These are phyloP conservation scores for Psettodes erumei DNA, from an alignment of 2,113 vertebrate species.

Conservation along the genomic window DNA sequence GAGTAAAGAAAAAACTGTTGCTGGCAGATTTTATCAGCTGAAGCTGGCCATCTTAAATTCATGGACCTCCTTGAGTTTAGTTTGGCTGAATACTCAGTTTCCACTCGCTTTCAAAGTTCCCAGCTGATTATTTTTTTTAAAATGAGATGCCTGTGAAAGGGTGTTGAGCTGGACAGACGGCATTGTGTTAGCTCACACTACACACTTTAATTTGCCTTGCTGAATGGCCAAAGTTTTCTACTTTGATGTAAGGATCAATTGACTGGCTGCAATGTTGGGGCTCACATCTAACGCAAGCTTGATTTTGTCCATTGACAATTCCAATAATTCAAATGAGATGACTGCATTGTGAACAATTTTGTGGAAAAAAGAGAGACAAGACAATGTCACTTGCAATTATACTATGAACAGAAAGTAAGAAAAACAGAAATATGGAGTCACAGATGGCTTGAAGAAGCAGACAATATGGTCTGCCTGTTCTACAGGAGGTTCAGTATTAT, in stretches of 20 bases:
- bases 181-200: neutral
- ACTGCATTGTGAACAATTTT: neutral
- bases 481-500: neutral
- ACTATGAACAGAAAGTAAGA: neutral
- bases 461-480: neutral
- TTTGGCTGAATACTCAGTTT: neutral
- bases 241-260: neutral
- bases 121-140: neutral
- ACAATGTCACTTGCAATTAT: neutral
- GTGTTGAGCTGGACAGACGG: neutral
- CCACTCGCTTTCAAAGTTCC: neutral
- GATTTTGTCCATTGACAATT: neutral
- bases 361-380: neutral
- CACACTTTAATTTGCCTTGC: neutral
- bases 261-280: neutral
- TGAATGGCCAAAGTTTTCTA: neutral
- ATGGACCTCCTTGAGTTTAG: neutral
- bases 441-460: neutral
- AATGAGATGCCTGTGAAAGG: neutral
- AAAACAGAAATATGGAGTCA: neutral
- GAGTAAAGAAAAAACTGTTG: neutral
- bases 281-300: neutral
- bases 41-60: neutral
- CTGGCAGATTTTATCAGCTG: neutral
- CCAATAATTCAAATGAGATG: neutral